Evolutionary conservation across 2,797 vertebrate genomes (phyloP).

Genomic region (Enteromius trimaculatus): DNA sequence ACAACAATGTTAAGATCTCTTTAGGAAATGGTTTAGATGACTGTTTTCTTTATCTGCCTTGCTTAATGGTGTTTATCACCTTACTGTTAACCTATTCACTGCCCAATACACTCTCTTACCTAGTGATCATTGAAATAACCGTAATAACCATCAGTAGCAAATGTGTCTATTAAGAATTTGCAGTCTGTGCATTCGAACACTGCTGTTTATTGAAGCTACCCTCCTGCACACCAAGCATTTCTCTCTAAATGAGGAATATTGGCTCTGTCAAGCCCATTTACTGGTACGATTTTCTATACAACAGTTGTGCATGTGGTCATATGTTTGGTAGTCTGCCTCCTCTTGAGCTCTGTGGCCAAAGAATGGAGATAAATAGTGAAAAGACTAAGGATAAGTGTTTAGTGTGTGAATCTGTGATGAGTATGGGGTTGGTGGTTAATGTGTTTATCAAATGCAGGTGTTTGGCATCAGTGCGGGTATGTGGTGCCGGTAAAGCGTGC

Average conservation of each 20-base stretch:
- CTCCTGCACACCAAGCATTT: conserved; percentile 16
- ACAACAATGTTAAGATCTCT: background rate
- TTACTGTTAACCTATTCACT: conserved; percentile 11
- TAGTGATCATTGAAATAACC: conserved; percentile 21
- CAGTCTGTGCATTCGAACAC: background rate
- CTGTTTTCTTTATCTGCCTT: background rate
- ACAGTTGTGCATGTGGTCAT: background rate
- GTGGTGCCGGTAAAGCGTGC: background rate
- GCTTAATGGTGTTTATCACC: conserved; percentile 14
- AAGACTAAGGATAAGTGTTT: background rate
- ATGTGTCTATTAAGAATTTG: conserved; percentile 17
- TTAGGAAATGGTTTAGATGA: background rate
- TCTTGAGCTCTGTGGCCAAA: background rate
- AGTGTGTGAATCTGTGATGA: background rate
- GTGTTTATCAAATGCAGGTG: conserved; percentile 9
- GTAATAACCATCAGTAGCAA: conserved; percentile 5
- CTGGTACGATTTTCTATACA: background rate
- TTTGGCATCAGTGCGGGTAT: background rate
- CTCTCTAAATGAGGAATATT: conserved; percentile 3
- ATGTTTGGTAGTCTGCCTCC: background rate
- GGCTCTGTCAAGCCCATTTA: conserved; percentile 13
- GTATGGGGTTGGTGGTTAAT: background rate
- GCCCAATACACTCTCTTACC: background rate
- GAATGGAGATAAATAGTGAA: conserved; percentile 14
- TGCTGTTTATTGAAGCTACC: background rate